Evolutionary conservation across 2,113 vertebrate genomes (phyloP).

Genomic region (Heterotis niloticus): DNA sequence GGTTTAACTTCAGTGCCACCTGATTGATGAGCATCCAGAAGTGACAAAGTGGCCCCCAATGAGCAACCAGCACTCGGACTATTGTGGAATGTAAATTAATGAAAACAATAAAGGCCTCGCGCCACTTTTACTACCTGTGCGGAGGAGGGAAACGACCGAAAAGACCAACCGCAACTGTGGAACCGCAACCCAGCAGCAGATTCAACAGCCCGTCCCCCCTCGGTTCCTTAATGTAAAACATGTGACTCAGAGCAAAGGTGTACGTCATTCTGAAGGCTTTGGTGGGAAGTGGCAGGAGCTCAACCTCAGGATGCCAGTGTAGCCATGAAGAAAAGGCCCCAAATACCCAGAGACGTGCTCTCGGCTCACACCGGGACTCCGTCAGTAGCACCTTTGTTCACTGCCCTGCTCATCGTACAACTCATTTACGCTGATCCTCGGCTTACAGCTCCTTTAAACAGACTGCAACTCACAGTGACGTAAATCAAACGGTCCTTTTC

Average conservation of each 20-base stretch:
- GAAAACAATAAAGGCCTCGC: too few relatives aligned
- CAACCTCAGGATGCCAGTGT: neutral
- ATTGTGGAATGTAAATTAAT: neutral
- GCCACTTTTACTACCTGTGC: neutral
- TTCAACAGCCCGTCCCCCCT: neutral
- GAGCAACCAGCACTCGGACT: neutral
- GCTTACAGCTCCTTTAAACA: constrained; percentile 23
- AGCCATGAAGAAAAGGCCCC: neutral
- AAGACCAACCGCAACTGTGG: neutral
- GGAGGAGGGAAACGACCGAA: constrained; percentile 4
- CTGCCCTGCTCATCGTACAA: constrained; percentile 31
- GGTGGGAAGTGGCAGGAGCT: neutral
- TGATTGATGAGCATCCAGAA: too few relatives aligned
- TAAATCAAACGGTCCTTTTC: neutral
- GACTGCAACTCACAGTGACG: neutral
- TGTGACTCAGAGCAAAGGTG: neutral
- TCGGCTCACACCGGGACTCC: neutral
- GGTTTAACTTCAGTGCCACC: too few relatives aligned
- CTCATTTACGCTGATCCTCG: constrained; percentile 29
- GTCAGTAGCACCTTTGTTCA: constrained; percentile 36
- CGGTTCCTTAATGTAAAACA: constrained; percentile 5
- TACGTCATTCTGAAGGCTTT: neutral
- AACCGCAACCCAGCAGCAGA: neutral
- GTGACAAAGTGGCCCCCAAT: too few relatives aligned
- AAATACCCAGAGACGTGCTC: constrained; percentile 1